Conservation (phyloP, 2,888 invertebrate species). For the Heliconius ismenius region DNA sequence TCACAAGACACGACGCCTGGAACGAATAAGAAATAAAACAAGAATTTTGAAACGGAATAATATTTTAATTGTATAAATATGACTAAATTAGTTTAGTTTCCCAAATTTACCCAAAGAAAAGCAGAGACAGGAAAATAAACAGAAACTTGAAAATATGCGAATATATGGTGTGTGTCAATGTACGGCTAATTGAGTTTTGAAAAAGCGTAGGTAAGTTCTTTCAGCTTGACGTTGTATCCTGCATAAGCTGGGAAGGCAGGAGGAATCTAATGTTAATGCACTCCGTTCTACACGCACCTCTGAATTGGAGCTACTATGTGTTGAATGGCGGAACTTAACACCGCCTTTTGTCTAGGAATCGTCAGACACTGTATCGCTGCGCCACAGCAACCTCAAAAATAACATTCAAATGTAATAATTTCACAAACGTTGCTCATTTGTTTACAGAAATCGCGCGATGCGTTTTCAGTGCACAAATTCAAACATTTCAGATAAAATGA, state of each 20-base stretch:
- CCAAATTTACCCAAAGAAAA: too few relatives aligned
- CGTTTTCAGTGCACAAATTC: not conserved
- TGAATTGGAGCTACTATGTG: not conserved
- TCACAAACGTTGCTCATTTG: not conserved
- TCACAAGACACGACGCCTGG: not conserved
- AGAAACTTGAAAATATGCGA: not conserved
- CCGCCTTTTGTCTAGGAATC: not conserved
- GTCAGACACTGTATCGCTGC: too few relatives aligned
- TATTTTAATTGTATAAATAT: too few relatives aligned
- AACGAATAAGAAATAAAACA: not conserved
- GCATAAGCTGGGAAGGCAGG: not conserved
- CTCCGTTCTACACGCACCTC: not conserved
- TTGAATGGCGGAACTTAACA: not conserved
- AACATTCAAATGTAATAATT: not conserved
- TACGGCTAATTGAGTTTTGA: not conserved
- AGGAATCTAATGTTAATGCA: not conserved
- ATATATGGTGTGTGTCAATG: not conserved
- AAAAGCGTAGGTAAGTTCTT: not conserved
- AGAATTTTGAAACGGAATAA: too few relatives aligned
- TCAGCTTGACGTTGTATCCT: not conserved
- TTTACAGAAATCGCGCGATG: slow-evolving; percentile 16
- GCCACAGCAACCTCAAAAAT: not conserved
- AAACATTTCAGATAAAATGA: slow-evolving; percentile 4
- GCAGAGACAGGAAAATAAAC: not conserved
- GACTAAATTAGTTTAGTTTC: too few relatives aligned